A percentile compares a stretch with the other conserved stretches of the same genome.
These are phyloP conservation scores for Tupaia chinensis DNA, from an alignment of 2,113 vertebrate species.

Conservation along the genomic window DNA sequence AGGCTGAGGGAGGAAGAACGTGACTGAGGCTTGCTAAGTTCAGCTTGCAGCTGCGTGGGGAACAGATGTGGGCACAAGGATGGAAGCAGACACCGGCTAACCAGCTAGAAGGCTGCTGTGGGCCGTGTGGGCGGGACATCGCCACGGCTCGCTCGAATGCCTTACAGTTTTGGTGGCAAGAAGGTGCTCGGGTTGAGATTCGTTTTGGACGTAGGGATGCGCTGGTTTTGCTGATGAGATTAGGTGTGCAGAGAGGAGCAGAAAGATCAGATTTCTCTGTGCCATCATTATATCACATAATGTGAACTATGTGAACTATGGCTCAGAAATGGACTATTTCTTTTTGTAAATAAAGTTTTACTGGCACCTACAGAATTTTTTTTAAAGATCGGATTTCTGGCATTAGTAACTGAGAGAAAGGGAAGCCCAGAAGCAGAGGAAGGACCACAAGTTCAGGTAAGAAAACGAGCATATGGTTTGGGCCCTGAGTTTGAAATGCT, in stretches of 20 bases:
- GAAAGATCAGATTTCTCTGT: constrained; percentile 1
- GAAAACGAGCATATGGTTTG: neutral
- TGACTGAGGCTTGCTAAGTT: neutral
- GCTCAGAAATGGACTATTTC: too few relatives aligned
- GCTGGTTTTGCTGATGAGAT: neutral
- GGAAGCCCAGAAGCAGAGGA: neutral
- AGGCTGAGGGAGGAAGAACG: neutral
- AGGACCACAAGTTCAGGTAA: neutral
- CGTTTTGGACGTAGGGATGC: neutral
- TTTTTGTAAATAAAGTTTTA: too few relatives aligned
- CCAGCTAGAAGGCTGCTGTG: neutral
- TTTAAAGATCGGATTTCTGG: too few relatives aligned
- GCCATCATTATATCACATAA: too few relatives aligned
- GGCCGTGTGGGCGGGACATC: neutral
- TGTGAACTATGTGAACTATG: too few relatives aligned
- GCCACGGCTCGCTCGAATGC: neutral
- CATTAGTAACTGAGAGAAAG: neutral
- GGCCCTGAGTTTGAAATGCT: neutral
- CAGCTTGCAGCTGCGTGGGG: neutral
- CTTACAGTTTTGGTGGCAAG: neutral
- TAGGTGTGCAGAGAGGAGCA: neutral
- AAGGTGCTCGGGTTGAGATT: neutral
- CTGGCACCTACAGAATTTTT: too few relatives aligned
- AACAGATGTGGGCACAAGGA: neutral
- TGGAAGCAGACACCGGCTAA: neutral